These are phyloP conservation scores for Cantharis rufa DNA, from an alignment of 2,888 invertebrate genomes.

Conservation along the genomic window DNA sequence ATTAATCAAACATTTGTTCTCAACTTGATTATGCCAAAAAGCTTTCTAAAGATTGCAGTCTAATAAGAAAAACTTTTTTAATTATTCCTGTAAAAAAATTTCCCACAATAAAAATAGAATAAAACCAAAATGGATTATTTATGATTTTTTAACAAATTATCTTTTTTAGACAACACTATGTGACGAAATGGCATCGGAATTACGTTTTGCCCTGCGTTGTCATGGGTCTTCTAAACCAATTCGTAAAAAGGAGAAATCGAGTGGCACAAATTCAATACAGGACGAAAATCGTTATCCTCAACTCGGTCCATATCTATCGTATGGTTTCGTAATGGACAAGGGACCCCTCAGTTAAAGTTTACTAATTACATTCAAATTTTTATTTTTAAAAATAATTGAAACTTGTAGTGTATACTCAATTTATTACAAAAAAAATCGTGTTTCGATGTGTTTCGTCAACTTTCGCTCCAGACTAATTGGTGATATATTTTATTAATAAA, in stretches of 20 bases:
- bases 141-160: neutral
- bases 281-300: slow-evolving; percentile 52
- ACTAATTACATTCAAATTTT: neutral
- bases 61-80: too few species aligned
- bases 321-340: slow-evolving; percentile 62
- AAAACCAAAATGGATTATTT: neutral
- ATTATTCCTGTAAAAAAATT: too few species aligned
- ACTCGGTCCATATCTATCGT: slow-evolving; percentile 65
- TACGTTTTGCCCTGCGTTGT: slow-evolving; percentile 71
- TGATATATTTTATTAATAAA: neutral
- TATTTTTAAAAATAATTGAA: neutral
- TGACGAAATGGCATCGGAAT: slow-evolving; percentile 74
- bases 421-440: neutral
- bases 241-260: slow-evolving; percentile 46
- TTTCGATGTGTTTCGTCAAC: neutral
- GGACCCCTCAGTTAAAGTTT: slow-evolving; percentile 50
- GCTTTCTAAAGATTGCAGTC: too few species aligned
- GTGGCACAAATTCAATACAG: slow-evolving; percentile 39
- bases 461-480: neutral
- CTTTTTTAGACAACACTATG: slow-evolving; percentile 67
- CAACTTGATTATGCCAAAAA: too few species aligned
- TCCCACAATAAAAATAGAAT: neutral
- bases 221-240: slow-evolving; percentile 63
- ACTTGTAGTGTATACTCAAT: neutral
- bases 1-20: too few species aligned